Percentiles rank a stretch among this genome's conserved stretches.
Evolutionary conservation across 2,797 vertebrate genomes (phyloP).

Genomic region (Euphonia xanthogaster): DNA sequence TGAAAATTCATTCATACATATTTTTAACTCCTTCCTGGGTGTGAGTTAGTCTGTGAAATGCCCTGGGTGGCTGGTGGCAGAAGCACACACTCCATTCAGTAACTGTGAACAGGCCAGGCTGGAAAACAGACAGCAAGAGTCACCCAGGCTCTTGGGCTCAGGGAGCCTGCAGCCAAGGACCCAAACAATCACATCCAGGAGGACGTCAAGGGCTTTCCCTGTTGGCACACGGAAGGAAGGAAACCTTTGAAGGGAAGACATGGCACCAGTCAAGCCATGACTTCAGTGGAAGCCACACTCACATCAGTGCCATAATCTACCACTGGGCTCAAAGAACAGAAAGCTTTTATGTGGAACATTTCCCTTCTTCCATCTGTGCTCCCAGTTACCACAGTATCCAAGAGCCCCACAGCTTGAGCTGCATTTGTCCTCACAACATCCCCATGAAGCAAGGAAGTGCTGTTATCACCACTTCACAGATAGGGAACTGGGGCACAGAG

Average conservation of each 20-base stretch:
- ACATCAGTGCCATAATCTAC: neutral
- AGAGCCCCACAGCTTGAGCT: neutral
- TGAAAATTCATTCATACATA: neutral
- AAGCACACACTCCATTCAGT: neutral
- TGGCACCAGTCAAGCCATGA: neutral
- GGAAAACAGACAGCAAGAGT: neutral
- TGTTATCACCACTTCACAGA: constrained; percentile 54
- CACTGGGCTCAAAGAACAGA: neutral
- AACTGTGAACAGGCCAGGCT: neutral
- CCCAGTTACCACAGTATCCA: neutral
- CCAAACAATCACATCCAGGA: neutral
- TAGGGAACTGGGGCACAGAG: constrained; percentile 39
- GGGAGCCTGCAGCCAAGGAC: neutral
- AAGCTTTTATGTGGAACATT: neutral
- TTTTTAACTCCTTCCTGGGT: constrained; percentile 24
- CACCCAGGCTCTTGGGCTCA: neutral
- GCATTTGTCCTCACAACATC: constrained; percentile 33
- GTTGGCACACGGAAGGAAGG: neutral
- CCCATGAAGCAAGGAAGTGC: constrained; percentile 46
- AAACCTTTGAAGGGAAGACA: neutral
- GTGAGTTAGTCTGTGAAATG: neutral
- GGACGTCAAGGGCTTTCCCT: neutral
- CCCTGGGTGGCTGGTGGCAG: neutral
- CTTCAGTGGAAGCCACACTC: neutral
- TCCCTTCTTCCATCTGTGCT: neutral